These are phyloP conservation scores for Meandrusa payeni DNA, from an alignment of 2,888 invertebrate genomes.

Conservation along the genomic window DNA sequence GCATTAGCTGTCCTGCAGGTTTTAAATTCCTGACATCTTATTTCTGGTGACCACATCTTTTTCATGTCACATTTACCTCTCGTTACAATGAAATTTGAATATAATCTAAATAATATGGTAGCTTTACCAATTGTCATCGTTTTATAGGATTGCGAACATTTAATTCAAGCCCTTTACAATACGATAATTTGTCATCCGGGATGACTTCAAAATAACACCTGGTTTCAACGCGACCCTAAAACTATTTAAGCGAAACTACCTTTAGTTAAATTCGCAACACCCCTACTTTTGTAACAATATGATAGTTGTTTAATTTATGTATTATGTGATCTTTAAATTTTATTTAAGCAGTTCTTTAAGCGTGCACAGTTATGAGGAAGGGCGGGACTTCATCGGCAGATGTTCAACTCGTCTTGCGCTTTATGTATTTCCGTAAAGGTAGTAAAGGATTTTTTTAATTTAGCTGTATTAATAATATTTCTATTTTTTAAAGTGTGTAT, in stretches of 20 bases:
- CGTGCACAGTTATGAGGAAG: conserved; percentile 64
- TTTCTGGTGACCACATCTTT: too few species aligned
- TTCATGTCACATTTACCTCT: neutral
- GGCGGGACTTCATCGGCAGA: conserved; percentile 56
- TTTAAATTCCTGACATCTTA: too few species aligned
- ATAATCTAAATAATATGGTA: conserved; percentile 24
- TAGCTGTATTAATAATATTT: too few species aligned
- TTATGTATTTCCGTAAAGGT: conserved; percentile 33
- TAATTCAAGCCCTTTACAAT: conserved; percentile 54
- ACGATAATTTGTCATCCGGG: conserved; percentile 73
- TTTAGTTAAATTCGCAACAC: conserved; percentile 64
- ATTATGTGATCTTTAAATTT: conserved; percentile 76
- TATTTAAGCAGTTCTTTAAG: conserved; percentile 76
- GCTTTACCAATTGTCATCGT: conserved; percentile 43
- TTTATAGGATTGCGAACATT: conserved; percentile 43
- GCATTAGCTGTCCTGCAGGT: too few species aligned
- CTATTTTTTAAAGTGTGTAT: too few species aligned
- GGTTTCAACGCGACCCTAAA: conserved; percentile 68
- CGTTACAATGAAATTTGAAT: too few species aligned
- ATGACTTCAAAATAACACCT: conserved; percentile 60
- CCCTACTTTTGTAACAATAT: conserved; percentile 66
- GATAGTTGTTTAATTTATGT: conserved; percentile 77
- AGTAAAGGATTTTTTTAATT: too few species aligned
- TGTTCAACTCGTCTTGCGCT: conserved; percentile 48
- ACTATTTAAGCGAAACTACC: conserved; percentile 29